A percentile compares a stretch with the other conserved stretches of the same genome.
phyloP scores from a whole-genome alignment of 2,113 vertebrate species.

The Ibidorhyncha struthersii region DNA sequence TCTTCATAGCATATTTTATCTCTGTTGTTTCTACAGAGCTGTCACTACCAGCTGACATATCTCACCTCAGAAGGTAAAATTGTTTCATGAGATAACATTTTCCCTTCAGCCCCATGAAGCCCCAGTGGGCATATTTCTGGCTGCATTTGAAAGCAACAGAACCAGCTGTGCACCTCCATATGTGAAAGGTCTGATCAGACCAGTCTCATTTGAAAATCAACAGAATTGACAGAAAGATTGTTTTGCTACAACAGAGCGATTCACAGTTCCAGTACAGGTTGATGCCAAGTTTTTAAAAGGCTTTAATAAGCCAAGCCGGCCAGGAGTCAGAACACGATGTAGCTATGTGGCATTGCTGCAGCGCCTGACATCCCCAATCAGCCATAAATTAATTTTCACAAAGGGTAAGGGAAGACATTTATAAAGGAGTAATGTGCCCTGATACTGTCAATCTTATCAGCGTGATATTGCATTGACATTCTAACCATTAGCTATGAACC shows the following conservation, averaged over 20 bases:
- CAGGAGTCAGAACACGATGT: conserved; percentile 26
- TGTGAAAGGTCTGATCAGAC: conserved; percentile 40
- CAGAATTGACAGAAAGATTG: conserved; percentile 28
- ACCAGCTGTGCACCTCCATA: conserved; percentile 17
- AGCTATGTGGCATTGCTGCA: not conserved
- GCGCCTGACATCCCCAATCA: conserved; percentile 8
- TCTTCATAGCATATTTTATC: not conserved
- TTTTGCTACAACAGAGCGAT: not conserved
- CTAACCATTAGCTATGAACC: not conserved
- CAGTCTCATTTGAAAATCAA: conserved; percentile 10
- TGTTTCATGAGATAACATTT: conserved; percentile 18
- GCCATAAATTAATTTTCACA: conserved; percentile 54
- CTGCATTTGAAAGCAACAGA: conserved; percentile 19
- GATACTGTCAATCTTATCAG: conserved; percentile 30
- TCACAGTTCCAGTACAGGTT: not conserved
- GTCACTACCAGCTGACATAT: not conserved
- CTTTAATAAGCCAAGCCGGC: conserved; percentile 16
- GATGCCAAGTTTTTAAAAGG: conserved; percentile 41
- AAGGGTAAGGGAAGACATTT: conserved; percentile 9
- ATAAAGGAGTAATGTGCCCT: not conserved
- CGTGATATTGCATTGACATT: not conserved
- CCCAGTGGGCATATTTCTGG: conserved; percentile 23
- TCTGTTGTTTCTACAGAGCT: not conserved
- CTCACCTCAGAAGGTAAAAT: conserved; percentile 15
- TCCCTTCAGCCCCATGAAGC: not conserved